A percentile compares a stretch with the other conserved stretches of the same genome.
phyloP scores from a whole-genome alignment of 2,797 vertebrate genomes.

The Erpetoichthys calabaricus region DNA sequence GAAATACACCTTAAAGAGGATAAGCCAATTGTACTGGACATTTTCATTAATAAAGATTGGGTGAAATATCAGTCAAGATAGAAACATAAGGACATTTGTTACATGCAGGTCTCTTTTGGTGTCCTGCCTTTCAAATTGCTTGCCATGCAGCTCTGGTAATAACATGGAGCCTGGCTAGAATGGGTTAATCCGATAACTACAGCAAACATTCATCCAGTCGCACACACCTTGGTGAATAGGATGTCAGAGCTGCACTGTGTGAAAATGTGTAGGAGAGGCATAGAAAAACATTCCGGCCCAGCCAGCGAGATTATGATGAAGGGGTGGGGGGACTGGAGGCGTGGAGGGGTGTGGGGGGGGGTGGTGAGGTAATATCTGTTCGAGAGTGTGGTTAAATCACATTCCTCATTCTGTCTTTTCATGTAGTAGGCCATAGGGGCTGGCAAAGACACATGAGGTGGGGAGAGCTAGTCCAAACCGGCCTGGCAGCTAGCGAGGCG shows the following conservation, averaged over 20 bases:
- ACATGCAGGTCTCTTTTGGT: no score
- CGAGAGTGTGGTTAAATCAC: conserved; percentile 38
- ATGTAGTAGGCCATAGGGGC: conserved; percentile 36
- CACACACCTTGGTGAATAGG: conserved; percentile 33
- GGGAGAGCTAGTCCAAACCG: conserved; percentile 37
- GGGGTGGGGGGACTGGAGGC: conserved; percentile 22
- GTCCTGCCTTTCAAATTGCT: no score
- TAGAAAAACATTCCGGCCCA: conserved; percentile 52
- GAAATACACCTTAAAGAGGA: no score
- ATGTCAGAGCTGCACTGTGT: conserved; percentile 48
- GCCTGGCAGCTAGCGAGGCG: conserved; percentile 37
- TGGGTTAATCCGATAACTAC: no score
- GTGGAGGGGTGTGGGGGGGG: conserved; percentile 2
- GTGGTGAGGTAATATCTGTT: conserved; percentile 34
- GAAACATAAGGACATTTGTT: no score
- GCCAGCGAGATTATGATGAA: conserved; percentile 43
- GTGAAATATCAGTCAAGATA: no score
- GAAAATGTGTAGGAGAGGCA: conserved; percentile 74
- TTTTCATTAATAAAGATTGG: no score
- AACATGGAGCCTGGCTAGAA: no score
- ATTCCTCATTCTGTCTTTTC: conserved; percentile 47
- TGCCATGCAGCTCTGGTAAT: no score
- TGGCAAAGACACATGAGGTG: conserved; percentile 25
- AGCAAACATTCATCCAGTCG: no score
- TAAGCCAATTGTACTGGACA: no score